Conservation (phyloP, 1,140 invertebrate species). For the Notospermus geniculatus region DNA sequence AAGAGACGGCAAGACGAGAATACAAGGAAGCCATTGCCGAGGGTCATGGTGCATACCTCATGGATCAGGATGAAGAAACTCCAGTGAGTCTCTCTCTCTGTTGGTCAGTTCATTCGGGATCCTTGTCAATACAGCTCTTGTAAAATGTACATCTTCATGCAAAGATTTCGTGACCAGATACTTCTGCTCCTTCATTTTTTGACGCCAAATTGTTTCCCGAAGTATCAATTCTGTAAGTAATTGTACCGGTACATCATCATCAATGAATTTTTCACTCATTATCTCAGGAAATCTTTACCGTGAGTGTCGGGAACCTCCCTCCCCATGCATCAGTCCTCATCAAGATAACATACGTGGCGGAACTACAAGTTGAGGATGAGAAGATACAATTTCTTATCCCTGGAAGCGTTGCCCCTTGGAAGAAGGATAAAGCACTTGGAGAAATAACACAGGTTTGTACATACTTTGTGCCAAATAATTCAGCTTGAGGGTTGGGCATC, state of each 20-base stretch:
- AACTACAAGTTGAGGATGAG: slow-evolving; percentile 56
- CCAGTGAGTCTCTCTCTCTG: slow-evolving; percentile 47
- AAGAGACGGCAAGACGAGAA: slow-evolving; percentile 55
- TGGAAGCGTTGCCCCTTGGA: slow-evolving; percentile 53
- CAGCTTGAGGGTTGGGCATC: no score
- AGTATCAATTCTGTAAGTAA: not conserved
- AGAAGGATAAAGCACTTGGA: slow-evolving; percentile 35
- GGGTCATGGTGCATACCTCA: slow-evolving; percentile 59
- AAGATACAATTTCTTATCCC: slow-evolving; percentile 55
- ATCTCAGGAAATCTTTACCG: slow-evolving; percentile 53
- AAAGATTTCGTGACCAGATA: no score
- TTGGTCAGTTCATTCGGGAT: no score
- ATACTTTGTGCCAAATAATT: no score
- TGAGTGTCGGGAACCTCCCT: slow-evolving; percentile 58
- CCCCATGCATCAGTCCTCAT: slow-evolving; percentile 53
- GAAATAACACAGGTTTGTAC: slow-evolving; percentile 43
- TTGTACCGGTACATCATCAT: not conserved
- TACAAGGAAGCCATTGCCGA: slow-evolving; percentile 57
- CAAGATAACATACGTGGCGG: slow-evolving; percentile 59
- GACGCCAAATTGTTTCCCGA: not conserved
- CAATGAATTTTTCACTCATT: not conserved
- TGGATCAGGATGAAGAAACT: slow-evolving; percentile 56
- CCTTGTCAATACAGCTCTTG: no score
- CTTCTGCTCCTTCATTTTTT: not conserved
- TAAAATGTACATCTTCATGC: no score